Evolutionary conservation across 2,113 vertebrate genomes (phyloP), one percentile per base, ranked within the genome.

Genomic region (Aythya baeri): DNA sequence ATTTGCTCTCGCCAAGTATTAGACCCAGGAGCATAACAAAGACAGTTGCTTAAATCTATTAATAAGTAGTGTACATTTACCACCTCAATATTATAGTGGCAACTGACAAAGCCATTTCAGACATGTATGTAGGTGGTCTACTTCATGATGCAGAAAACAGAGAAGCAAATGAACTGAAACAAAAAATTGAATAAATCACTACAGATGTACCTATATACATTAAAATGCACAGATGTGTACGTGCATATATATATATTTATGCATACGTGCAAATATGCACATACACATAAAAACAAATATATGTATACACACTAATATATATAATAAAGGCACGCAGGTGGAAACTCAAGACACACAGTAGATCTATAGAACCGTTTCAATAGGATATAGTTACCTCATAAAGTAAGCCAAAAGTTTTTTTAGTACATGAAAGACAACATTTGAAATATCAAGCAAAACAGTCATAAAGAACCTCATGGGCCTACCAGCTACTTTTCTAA

Each of bases 401-500:
- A 97, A 97, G 83, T 36, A 83, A 79, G 59, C 41, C 95, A 93
- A 85, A 93, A 95, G 54, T 57, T 91, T 96, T 96, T 96, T 94
- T 84, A 93, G 89, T 86, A 91, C 81, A 95, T 92, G 97, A 96
- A 98, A 97, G 22, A 81, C 83, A 93, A 76, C 46, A 68, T 91
- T 95, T 94, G 93, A 96, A 97, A 91, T 96, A 97, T 67, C 93
- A 93, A 91, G 79, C 59, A 79, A 97, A 97, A 94, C 77, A 96
- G 93, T 89, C 93, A 88, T 76, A 78, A 94, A 88, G 93, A 89
- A 94, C 58, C 65, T 94, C 90, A 52, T 15, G 66, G 95, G 73
- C 75, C 44, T 94, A 79, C 85, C 95, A 97, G 94, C 89, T 93
- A 93, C 86, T 97, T 27, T 85, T 91, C 49, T 11, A 91, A 94